A percentile compares a stretch with the other conserved stretches of the same genome.
Conservation (phyloP, 2,888 invertebrate genomes). For the Latheticus oryzae region DNA sequence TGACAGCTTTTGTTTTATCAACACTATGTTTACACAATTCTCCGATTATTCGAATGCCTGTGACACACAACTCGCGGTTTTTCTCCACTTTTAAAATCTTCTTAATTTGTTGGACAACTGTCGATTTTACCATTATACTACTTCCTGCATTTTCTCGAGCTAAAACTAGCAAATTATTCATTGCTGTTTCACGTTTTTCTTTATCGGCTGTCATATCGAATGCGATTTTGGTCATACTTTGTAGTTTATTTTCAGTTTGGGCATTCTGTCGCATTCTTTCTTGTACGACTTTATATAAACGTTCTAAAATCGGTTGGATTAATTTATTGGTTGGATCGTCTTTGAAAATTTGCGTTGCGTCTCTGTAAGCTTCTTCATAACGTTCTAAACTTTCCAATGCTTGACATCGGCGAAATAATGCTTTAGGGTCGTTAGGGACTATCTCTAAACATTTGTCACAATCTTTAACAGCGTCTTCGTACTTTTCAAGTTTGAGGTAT, state of each 20-base stretch:
- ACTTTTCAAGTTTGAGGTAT: conserved; percentile 83
- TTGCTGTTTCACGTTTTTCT: conserved; percentile 85
- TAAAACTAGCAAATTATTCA: conserved; percentile 91
- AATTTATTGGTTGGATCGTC: conserved; percentile 82
- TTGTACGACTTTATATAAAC: conserved; percentile 85
- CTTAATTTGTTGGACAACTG: conserved; percentile 74
- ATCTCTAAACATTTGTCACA: conserved; percentile 85
- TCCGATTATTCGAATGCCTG: conserved; percentile 81
- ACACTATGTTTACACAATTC: conserved; percentile 83
- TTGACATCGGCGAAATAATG: conserved; percentile 90
- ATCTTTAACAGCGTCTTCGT: conserved; percentile 81
- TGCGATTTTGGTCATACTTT: conserved; percentile 85
- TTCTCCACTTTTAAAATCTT: conserved; percentile 84
- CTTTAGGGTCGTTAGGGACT: conserved; percentile 90
- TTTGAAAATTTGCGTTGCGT: conserved; percentile 87
- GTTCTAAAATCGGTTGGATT: conserved; percentile 80
- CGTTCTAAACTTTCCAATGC: conserved; percentile 84
- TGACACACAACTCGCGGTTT: conserved; percentile 78
- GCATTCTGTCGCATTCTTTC: conserved; percentile 77
- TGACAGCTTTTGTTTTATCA: conserved; percentile 76
- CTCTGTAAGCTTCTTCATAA: conserved; percentile 92
- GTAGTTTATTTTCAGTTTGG: conserved; percentile 80
- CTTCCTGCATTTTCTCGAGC: conserved; percentile 88
- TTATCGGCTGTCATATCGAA: conserved; percentile 76
- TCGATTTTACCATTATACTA: conserved; percentile 75